Percentiles rank a stretch among this genome's conserved stretches.
These are phyloP conservation scores for Tonatia bakeri DNA, from an alignment of 2,113 vertebrate genomes.

Conservation along the genomic window DNA sequence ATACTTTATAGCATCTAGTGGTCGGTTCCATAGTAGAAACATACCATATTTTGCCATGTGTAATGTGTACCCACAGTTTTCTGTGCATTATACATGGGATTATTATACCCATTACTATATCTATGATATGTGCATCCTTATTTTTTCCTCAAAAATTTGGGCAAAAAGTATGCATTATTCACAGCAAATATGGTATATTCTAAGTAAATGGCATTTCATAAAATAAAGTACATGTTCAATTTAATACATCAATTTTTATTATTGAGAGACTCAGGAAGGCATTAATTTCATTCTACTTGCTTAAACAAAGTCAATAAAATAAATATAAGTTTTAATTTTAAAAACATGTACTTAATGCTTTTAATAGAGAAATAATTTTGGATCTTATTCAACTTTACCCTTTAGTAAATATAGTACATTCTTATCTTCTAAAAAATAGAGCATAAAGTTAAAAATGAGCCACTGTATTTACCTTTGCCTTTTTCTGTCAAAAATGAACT, in stretches of 20 bases:
- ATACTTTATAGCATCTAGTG: background rate
- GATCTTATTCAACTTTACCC: background rate
- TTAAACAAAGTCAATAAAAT: conserved; percentile 22
- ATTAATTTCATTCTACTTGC: conserved; percentile 13
- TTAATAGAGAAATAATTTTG: background rate
- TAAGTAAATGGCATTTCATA: background rate
- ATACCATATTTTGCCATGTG: background rate
- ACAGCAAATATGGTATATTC: background rate
- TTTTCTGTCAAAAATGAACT: background rate
- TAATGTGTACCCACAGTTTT: too few species aligned
- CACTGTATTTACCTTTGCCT: background rate
- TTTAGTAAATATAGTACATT: background rate
- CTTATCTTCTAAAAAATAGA: background rate
- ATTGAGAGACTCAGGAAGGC: background rate
- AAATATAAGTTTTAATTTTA: background rate
- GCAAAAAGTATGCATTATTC: too few species aligned
- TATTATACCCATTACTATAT: too few species aligned
- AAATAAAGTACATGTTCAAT: background rate
- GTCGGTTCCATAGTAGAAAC: background rate
- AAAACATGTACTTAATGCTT: background rate
- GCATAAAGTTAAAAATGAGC: background rate
- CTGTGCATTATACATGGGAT: too few species aligned
- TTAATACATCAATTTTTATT: conserved; percentile 28
- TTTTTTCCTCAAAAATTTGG: too few species aligned
- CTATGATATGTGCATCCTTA: too few species aligned